Evolutionary conservation across 2,888 invertebrate species (phyloP).

Genomic region (Lagria hirta): DNA sequence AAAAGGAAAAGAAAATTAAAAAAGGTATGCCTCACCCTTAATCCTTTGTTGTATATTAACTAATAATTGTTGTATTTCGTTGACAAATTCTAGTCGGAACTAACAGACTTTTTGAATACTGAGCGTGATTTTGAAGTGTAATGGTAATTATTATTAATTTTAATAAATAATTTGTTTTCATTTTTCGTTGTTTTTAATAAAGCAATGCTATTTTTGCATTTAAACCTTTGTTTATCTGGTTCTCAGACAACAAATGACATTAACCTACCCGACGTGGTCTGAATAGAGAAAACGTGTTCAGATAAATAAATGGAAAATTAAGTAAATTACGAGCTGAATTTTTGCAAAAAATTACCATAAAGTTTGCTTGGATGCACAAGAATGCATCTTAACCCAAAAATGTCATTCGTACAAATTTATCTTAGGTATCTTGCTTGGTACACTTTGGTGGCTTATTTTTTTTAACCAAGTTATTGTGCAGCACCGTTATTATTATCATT

Average conservation of each 20-base stretch:
- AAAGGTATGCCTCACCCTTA: no score
- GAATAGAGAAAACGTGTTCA: constrained; percentile 31
- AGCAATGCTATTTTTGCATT: no score
- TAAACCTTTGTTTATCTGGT: constrained; percentile 21
- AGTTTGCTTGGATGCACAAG: constrained; percentile 25
- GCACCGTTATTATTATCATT: constrained; percentile 17
- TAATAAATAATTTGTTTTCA: no score
- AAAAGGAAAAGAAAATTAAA: no score
- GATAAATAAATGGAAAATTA: constrained; percentile 36
- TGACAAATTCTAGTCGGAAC: constrained; percentile 32
- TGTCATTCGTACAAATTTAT: constrained; percentile 10
- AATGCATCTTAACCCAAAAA: constrained; percentile 26
- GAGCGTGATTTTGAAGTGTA: constrained; percentile 23
- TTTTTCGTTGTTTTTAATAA: no score
- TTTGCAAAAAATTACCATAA: no score
- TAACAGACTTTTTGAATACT: constrained; percentile 28
- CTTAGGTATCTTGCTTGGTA: constrained; percentile 4
- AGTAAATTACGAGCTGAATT: constrained; percentile 35
- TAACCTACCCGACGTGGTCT: constrained; percentile 25
- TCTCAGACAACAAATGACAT: constrained; percentile 27
- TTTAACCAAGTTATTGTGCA: constrained; percentile 3
- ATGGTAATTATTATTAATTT: no score
- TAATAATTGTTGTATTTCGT: constrained; percentile 20
- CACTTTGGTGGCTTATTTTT: constrained; percentile 5
- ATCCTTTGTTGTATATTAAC: constrained; percentile 9